Conservation (phyloP, 2,888 invertebrate genomes). For the Agriopis marginaria region DNA sequence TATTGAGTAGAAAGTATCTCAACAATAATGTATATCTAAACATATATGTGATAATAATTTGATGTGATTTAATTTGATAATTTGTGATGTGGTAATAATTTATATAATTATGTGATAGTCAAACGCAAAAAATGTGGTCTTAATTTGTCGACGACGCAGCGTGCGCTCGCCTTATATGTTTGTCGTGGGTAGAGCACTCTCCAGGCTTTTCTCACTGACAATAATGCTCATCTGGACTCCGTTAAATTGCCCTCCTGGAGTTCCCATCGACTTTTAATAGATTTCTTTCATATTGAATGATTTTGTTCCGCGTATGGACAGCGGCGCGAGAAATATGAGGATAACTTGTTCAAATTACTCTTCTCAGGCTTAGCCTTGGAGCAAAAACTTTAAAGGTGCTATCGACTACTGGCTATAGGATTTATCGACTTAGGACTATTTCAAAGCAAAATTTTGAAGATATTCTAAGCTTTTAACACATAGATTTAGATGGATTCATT, state of each 20-base stretch:
- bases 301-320: slow-evolving; percentile 41
- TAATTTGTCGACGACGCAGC: slow-evolving; percentile 20
- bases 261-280: slow-evolving; percentile 54
- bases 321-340: slow-evolving; percentile 31
- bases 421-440: slow-evolving; percentile 15
- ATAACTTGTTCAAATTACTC: slow-evolving; percentile 39
- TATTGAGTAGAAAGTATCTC: no score
- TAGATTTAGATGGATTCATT: neutral
- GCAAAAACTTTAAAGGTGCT: slow-evolving; percentile 31
- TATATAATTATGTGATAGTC: no score
- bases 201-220: slow-evolving; percentile 74
- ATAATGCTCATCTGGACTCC: slow-evolving; percentile 53
- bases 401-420: slow-evolving; percentile 13
- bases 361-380: slow-evolving; percentile 29
- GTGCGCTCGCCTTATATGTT: slow-evolving; percentile 23
- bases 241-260: slow-evolving; percentile 58
- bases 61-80: no score
- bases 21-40: neutral
- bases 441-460: neutral
- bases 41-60: neutral
- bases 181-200: slow-evolving; percentile 49
- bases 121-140: neutral
- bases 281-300: slow-evolving; percentile 41
- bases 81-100: no score
- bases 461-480: neutral